These are phyloP conservation scores for Ladona fulva DNA, from an alignment of 1,140 invertebrate species.

Conservation along the genomic window DNA sequence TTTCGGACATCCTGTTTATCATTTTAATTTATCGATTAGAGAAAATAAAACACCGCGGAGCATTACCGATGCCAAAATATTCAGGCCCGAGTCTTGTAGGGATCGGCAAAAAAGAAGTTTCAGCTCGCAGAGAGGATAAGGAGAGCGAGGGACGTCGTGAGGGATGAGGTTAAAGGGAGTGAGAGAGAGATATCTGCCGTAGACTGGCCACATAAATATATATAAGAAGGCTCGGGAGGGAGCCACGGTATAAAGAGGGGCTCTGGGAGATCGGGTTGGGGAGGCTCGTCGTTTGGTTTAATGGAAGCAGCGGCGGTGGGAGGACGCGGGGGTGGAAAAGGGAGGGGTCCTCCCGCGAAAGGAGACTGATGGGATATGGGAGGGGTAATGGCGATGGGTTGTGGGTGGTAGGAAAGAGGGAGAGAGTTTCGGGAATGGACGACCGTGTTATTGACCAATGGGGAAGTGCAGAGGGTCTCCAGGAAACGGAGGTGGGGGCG, in stretches of 20 bases:
- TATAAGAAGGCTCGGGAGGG: not conserved
- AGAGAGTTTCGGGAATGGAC: not conserved
- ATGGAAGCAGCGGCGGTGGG: not conserved
- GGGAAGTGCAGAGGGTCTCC: conserved; percentile 1
- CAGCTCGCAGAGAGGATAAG: too few species aligned
- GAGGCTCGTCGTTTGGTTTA: not conserved
- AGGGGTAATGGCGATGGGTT: not conserved
- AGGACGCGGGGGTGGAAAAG: not conserved
- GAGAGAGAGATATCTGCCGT: not conserved
- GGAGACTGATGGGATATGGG: not conserved
- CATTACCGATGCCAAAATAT: too few species aligned
- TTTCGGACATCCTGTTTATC: too few species aligned
- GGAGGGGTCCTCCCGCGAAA: not conserved
- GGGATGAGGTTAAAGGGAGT: not conserved
- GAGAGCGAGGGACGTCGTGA: too few species aligned
- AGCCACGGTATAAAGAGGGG: not conserved
- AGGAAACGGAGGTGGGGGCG: not conserved
- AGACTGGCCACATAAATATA: not conserved
- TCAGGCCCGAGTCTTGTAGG: too few species aligned
- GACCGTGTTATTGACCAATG: conserved; percentile 8
- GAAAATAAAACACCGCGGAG: too few species aligned
- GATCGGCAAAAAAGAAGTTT: too few species aligned
- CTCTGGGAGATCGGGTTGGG: not conserved
- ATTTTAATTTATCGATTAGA: too few species aligned
- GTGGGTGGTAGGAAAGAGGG: not conserved